phyloP scores from a whole-genome alignment of 1,140 invertebrate genomes.

The Ostrea edulis region DNA sequence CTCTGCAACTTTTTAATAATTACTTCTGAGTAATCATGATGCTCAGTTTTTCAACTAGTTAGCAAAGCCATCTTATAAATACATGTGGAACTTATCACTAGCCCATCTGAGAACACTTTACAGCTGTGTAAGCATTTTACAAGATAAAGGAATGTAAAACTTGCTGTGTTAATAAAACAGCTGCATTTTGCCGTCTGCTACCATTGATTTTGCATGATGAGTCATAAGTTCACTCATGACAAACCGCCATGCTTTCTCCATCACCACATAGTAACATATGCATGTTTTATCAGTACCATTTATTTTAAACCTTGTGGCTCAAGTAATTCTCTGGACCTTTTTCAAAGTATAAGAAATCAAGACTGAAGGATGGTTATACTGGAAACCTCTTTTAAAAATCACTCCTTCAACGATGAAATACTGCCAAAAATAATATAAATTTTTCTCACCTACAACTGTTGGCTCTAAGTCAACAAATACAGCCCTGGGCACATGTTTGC shows the following conservation, averaged over 20 bases:
- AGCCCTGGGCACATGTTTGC: conserved; percentile 83
- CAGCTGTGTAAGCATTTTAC: neutral
- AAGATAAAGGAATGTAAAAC: conserved; percentile 8
- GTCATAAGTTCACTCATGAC: conserved; percentile 1
- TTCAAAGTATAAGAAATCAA: too few relatives aligned
- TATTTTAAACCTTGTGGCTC: too few relatives aligned
- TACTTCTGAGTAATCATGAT: neutral
- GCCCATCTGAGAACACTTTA: neutral
- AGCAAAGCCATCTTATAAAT: neutral
- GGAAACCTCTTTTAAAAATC: too few relatives aligned
- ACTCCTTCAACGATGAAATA: too few relatives aligned
- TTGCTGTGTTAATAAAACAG: neutral
- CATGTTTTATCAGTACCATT: too few relatives aligned
- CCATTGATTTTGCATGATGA: conserved; percentile 27
- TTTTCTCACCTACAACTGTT: conserved; percentile 64
- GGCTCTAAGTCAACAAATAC: conserved; percentile 68
- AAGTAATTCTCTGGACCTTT: too few relatives aligned
- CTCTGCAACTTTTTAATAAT: too few relatives aligned
- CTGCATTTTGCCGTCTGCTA: conserved; percentile 17
- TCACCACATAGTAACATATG: neutral
- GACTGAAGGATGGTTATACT: too few relatives aligned
- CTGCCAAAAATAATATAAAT: too few relatives aligned
- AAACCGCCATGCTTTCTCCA: neutral
- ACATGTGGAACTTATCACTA: conserved; percentile 29
- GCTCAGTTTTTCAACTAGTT: neutral